These are phyloP conservation scores for Eospalax fontanierii DNA, from an alignment of 2,797 vertebrate species.

Conservation along the genomic window DNA sequence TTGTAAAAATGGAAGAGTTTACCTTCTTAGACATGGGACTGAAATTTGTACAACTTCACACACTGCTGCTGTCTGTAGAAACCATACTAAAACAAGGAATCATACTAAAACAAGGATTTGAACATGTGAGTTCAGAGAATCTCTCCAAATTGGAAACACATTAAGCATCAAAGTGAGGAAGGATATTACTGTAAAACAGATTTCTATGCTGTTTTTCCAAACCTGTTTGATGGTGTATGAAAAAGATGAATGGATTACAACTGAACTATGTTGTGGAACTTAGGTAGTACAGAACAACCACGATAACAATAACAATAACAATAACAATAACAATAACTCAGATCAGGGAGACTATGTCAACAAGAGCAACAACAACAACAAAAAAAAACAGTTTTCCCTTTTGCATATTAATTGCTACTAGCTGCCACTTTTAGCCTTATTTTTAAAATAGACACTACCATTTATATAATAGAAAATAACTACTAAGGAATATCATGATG, in stretches of 20 bases:
- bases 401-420: neutral
- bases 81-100: neutral
- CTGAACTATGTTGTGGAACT: neutral
- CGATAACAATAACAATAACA: neutral
- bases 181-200: neutral
- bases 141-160: neutral
- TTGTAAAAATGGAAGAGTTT: neutral
- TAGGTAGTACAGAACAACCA: too few relatives aligned
- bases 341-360: too few relatives aligned
- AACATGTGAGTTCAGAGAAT: neutral
- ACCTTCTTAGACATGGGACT: neutral
- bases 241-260: neutral
- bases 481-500: neutral
- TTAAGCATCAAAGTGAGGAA: neutral
- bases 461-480: slow-evolving; percentile 10
- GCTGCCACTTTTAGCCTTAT: neutral
- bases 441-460: slow-evolving; percentile 9
- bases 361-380: too few relatives aligned
- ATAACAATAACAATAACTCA: too few relatives aligned
- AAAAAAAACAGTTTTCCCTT: slow-evolving; percentile 18
- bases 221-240: neutral
- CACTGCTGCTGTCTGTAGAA: neutral
- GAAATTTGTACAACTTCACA: neutral
- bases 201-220: neutral
- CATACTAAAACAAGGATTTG: neutral